Evolutionary conservation across 2,888 invertebrate species (phyloP).

Genomic region (Nephrotoma guestfalica): DNA sequence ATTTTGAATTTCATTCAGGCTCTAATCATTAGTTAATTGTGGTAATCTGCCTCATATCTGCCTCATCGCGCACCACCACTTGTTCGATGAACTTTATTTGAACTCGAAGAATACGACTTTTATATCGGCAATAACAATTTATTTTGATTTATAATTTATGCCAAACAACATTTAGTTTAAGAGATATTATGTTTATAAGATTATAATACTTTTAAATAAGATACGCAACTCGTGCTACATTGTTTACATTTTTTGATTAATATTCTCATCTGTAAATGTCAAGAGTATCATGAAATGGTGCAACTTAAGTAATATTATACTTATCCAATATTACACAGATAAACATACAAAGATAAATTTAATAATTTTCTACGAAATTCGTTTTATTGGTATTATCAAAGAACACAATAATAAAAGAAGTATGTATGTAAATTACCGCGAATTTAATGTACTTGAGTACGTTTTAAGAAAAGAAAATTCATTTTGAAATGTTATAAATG

Average conservation of each 20-base stretch:
- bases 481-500: not conserved
- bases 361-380: not conserved
- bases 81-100: no score
- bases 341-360: not conserved
- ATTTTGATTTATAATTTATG: no score
- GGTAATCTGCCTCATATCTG: no score
- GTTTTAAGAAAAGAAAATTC: not conserved
- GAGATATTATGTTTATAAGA: no score
- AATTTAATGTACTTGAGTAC: not conserved
- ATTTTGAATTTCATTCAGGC: no score
- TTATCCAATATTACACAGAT: not conserved
- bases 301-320: not conserved
- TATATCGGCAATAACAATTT: no score
- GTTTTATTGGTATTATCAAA: not conserved
- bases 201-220: no score
- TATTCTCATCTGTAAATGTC: not conserved
- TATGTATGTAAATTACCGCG: not conserved
- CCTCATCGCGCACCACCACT: no score
- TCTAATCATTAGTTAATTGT: no score
- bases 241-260: not conserved
- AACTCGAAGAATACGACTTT: no score
- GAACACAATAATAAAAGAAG: not conserved
- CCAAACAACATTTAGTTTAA: no score
- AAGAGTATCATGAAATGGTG: not conserved
- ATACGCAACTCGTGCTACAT: no score